Base-by-base conservation (phyloP, 2,888 invertebrate genomes). In the Helicoverpa assulta region DNA sequence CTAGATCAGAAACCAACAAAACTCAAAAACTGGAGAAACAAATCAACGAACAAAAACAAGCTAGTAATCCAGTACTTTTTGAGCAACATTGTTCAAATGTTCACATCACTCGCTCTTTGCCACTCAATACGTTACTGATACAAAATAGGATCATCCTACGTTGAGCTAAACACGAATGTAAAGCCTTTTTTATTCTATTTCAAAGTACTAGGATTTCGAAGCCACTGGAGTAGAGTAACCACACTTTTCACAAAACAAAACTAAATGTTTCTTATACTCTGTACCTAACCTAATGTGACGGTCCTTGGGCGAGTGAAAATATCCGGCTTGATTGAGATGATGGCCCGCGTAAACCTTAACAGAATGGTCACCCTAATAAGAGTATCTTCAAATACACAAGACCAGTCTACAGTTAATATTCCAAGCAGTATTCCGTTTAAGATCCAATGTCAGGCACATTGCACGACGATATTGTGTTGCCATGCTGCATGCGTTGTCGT, bases 401-500 rank as follows among this genome's bases (percentile, higher is more conserved):
- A 65, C 10, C 37, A 19, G 52, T 58, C 21, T 51, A 64, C 58
- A 51, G 14, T 56, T 66, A 55, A 50, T 60, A 73, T 63, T 60
- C 66, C 59, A 60, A 73, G 73, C 53, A 72, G 53, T 61, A 40
- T 73, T 67, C 74, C 72, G 63, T 73, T 63, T 66, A 66, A 77
- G 77, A 77, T 78, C 63, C 69, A 53, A 67, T 78, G 77, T 77
- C 73, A 61, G 53, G 26, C 54, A 54, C 76, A 73, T 21, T 62
- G 55, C 5, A 54, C 53, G 62, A 54, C 53, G 62, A 77, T 77
- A 77, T 78, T 77, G 69, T 77, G 66, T 78, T 67, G 69, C 78
- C 55, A 52, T 55, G 63, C 62, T 56, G 26, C 40, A 29, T 50
- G 69, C 47, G 59, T 63, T 52, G 65, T 68, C 73, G 73, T 77